phyloP scores from a whole-genome alignment of 1,140 invertebrate species.

The Trichogramma pretiosum region DNA sequence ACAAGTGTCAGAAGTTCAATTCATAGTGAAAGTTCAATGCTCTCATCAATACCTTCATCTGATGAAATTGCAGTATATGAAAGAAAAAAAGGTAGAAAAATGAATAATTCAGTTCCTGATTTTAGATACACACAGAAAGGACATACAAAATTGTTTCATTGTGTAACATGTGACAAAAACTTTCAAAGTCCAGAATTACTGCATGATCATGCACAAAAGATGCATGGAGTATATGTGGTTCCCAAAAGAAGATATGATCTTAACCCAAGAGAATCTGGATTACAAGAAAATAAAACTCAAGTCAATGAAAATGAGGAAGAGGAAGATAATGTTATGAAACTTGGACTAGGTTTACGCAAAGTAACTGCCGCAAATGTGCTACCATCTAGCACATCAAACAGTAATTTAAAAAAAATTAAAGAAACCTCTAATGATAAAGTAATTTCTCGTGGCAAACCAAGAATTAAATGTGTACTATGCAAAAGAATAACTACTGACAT shows the following conservation, averaged over 20 bases:
- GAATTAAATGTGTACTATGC: constrained; percentile 31
- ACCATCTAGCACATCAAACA: too few species aligned
- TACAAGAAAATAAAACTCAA: background rate
- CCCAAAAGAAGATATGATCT: constrained; percentile 12
- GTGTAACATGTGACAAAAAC: constrained; percentile 30
- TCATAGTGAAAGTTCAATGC: too few species aligned
- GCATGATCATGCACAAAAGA: constrained; percentile 25
- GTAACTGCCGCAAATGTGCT: too few species aligned
- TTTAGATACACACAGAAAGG: constrained; percentile 31
- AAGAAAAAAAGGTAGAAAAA: too few species aligned
- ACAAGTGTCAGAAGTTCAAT: too few species aligned
- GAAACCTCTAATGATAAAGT: background rate
- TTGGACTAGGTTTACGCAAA: too few species aligned
- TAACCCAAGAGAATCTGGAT: too few species aligned
- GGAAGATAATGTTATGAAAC: too few species aligned
- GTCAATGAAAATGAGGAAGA: background rate
- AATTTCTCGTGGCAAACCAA: constrained; percentile 3
- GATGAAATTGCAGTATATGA: background rate
- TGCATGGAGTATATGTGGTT: constrained; percentile 26
- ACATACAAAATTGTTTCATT: constrained; percentile 28
- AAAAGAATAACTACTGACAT: constrained; percentile 27
- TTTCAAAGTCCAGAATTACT: constrained; percentile 26
- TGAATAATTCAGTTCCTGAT: constrained; percentile 24
- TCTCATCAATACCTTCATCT: background rate
- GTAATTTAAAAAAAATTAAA: background rate